A percentile compares a stretch with the other conserved stretches of the same genome.
Conservation (phyloP, 2,113 vertebrate species). For the Petrocephalus microphthalmus region DNA sequence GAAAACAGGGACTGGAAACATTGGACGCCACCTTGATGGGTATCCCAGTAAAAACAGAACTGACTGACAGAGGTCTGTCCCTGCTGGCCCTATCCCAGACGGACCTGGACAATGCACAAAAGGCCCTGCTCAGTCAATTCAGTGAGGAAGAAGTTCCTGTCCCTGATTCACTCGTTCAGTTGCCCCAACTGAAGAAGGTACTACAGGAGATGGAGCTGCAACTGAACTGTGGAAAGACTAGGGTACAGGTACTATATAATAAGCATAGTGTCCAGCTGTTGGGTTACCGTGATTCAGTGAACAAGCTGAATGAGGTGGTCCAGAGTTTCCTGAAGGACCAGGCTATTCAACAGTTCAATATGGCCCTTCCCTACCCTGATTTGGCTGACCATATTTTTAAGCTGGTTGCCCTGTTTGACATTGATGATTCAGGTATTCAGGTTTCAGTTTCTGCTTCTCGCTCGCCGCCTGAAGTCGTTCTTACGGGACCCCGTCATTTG, state of each 20-base stretch:
- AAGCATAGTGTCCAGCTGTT: conserved; percentile 24
- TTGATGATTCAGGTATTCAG: conserved; percentile 34
- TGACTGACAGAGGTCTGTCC: conserved; percentile 35
- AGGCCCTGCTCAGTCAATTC: conserved; percentile 26
- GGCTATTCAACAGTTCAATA: conserved; percentile 7
- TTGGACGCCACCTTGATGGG: conserved; percentile 30
- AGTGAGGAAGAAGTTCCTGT: conserved; percentile 29
- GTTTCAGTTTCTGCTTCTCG: conserved; percentile 23
- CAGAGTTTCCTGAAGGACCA: conserved; percentile 30
- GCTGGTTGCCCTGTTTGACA: conserved; percentile 26
- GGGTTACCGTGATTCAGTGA: conserved; percentile 36
- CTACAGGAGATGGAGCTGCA: conserved; percentile 26
- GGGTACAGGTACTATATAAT: conserved; percentile 4
- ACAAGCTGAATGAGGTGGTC: conserved; percentile 28
- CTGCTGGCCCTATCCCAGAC: conserved; percentile 32
- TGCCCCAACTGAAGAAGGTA: conserved; percentile 25
- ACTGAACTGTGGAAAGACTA: conserved; percentile 27
- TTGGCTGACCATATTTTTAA: conserved; percentile 30
- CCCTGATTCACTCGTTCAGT: not conserved
- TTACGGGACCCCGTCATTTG: conserved; percentile 33
- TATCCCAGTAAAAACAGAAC: conserved; percentile 33
- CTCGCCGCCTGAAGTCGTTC: conserved; percentile 18
- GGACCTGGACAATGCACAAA: conserved; percentile 24
- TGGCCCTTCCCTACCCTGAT: conserved; percentile 34
- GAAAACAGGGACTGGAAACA: not conserved